A percentile compares a stretch with the other conserved stretches of the same genome.
phyloP scores from a whole-genome alignment of 2,113 vertebrate genomes.

The Macrotis lagotis region DNA sequence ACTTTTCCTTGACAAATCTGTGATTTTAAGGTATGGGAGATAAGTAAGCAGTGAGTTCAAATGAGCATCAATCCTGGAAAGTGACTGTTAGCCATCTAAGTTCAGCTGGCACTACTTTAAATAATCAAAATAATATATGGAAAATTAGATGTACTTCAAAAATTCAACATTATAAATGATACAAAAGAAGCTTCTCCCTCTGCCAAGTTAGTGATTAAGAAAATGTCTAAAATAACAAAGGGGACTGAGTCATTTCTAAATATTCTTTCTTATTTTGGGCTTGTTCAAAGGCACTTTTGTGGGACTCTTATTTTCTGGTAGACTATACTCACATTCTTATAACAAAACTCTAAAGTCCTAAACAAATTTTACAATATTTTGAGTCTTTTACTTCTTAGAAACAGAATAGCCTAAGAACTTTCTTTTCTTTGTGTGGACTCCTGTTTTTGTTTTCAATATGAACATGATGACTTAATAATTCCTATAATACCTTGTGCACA shows the following conservation, averaged over 20 bases:
- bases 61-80: slow-evolving; percentile 42
- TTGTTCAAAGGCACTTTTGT: not conserved
- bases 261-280: not conserved
- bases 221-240: not conserved
- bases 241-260: not conserved
- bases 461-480: slow-evolving; percentile 37
- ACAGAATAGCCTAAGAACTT: not conserved
- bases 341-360: not conserved
- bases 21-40: slow-evolving; percentile 18
- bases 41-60: slow-evolving; percentile 48
- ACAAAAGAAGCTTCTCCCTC: not conserved
- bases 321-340: not conserved
- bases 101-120: slow-evolving; percentile 61
- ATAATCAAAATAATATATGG: slow-evolving; percentile 30
- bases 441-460: slow-evolving; percentile 18
- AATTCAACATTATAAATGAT: not conserved
- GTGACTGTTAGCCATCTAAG: slow-evolving; percentile 41
- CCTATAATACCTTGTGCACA: slow-evolving; percentile 48
- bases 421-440: not conserved
- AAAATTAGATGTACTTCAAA: not conserved
- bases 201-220: not conserved
- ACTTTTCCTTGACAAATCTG: too few relatives aligned
- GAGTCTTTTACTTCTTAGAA: not conserved
- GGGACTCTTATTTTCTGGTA: not conserved
- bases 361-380: slow-evolving; percentile 18